Conservation (phyloP, 1,140 invertebrate genomes). For the Trachymyrmex cornetzi region DNA sequence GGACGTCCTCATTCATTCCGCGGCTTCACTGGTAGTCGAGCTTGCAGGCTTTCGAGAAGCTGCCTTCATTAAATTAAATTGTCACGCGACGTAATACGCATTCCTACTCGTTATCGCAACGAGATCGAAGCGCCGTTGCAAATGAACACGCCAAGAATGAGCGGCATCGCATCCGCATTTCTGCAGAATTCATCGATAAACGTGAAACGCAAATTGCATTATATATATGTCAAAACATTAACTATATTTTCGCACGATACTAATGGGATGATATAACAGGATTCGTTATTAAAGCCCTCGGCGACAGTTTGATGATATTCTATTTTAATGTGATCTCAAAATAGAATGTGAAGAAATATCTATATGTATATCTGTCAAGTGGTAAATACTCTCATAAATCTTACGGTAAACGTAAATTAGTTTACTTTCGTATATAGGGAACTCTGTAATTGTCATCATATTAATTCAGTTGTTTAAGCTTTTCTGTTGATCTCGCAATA, state of each 20-base stretch:
- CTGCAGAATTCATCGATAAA: constrained; percentile 32
- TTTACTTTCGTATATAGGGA: not conserved
- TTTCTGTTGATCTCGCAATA: not conserved
- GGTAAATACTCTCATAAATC: not conserved
- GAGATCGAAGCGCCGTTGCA: constrained; percentile 15
- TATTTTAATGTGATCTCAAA: not conserved
- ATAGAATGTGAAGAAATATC: not conserved
- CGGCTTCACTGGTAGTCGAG: constrained; percentile 21
- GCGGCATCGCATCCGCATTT: constrained; percentile 15
- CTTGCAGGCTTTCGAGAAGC: constrained; percentile 58
- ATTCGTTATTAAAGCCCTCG: not conserved
- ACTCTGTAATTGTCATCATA: not conserved
- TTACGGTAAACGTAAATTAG: not conserved
- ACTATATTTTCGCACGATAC: not conserved
- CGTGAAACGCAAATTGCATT: not conserved
- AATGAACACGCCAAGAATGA: not conserved
- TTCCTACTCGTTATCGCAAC: constrained; percentile 31
- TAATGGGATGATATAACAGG: not conserved
- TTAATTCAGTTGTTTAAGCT: not conserved
- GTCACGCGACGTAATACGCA: constrained; percentile 35
- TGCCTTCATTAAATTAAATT: constrained; percentile 64
- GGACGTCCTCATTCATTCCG: constrained; percentile 2
- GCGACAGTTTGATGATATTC: not conserved
- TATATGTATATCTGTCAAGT: not conserved
- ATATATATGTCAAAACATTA: not conserved